These are phyloP conservation scores for Oreonectes daqikongensis DNA, from an alignment of 2,797 vertebrate genomes.

Conservation along the genomic window DNA sequence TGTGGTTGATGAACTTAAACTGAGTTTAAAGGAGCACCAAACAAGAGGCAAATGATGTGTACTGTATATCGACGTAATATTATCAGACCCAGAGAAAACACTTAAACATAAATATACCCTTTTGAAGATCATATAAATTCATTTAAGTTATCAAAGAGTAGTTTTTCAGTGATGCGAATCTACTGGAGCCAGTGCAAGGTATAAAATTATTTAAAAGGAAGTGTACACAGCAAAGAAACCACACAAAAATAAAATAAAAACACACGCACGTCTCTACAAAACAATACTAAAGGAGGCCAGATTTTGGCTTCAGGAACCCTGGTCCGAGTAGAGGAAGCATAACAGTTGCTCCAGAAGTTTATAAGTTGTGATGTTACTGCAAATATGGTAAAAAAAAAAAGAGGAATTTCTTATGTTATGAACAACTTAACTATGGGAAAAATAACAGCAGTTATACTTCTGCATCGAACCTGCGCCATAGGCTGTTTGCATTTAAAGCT, in stretches of 20 bases:
- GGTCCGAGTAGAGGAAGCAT: slow-evolving; percentile 50
- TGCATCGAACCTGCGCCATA: neutral
- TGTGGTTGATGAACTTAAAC: too few relatives aligned
- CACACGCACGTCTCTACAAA: slow-evolving; percentile 54
- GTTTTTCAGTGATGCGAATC: slow-evolving; percentile 38
- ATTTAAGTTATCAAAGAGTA: slow-evolving; percentile 33
- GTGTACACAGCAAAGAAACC: slow-evolving; percentile 54
- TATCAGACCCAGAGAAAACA: slow-evolving; percentile 5
- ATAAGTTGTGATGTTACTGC: slow-evolving; percentile 25
- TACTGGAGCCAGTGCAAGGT: slow-evolving; percentile 44
- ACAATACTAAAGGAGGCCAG: slow-evolving; percentile 41
- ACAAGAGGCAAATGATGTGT: slow-evolving; percentile 9
- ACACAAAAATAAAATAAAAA: slow-evolving; percentile 31
- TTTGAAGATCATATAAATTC: slow-evolving; percentile 25
- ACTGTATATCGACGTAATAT: neutral
- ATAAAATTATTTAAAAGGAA: slow-evolving; percentile 58
- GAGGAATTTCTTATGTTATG: slow-evolving; percentile 9
- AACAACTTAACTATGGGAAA: slow-evolving; percentile 6
- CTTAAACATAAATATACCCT: neutral
- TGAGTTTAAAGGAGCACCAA: too few relatives aligned
- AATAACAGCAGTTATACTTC: neutral
- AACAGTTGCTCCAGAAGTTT: slow-evolving; percentile 35
- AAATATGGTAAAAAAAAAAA: slow-evolving; percentile 40
- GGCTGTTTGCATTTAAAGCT: neutral
- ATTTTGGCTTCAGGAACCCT: slow-evolving; percentile 36